These are phyloP conservation scores for Gerosis bhagava DNA, from an alignment of 2,888 invertebrate species.

Conservation along the genomic window DNA sequence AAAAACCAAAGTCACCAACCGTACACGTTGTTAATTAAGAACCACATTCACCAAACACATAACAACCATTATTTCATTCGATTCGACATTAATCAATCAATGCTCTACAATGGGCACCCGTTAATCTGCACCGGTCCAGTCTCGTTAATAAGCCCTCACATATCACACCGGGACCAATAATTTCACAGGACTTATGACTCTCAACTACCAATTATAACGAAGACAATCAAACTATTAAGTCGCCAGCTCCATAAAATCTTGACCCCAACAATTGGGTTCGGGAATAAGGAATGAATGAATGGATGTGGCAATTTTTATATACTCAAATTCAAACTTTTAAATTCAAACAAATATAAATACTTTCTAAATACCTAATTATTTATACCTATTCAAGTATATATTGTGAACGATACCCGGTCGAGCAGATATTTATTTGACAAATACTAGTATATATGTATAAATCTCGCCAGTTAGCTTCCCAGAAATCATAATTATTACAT, in stretches of 20 bases:
- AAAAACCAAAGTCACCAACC: too few species aligned
- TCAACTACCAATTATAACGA: slow-evolving; percentile 70
- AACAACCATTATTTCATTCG: not conserved
- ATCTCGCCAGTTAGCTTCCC: too few species aligned
- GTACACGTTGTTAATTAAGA: slow-evolving; percentile 12
- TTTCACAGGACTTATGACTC: slow-evolving; percentile 63
- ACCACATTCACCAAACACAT: slow-evolving; percentile 11
- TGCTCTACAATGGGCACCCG: slow-evolving; percentile 13
- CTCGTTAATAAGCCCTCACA: slow-evolving; percentile 29
- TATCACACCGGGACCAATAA: slow-evolving; percentile 50
- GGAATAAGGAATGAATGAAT: slow-evolving; percentile 28
- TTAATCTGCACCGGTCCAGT: slow-evolving; percentile 13
- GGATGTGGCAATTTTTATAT: slow-evolving; percentile 46
- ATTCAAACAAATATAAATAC: too few species aligned
- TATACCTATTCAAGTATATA: too few species aligned
- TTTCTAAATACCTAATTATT: too few species aligned
- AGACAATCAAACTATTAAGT: slow-evolving; percentile 76
- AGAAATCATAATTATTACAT: too few species aligned
- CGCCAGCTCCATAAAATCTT: slow-evolving; percentile 54
- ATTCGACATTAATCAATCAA: slow-evolving; percentile 7
- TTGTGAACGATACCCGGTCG: too few species aligned
- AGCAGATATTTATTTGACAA: too few species aligned
- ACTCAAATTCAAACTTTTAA: too few species aligned
- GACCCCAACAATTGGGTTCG: slow-evolving; percentile 50
- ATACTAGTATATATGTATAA: too few species aligned